These are phyloP conservation scores for Erithacus rubecula DNA, from an alignment of 2,797 vertebrate species.

Conservation along the genomic window DNA sequence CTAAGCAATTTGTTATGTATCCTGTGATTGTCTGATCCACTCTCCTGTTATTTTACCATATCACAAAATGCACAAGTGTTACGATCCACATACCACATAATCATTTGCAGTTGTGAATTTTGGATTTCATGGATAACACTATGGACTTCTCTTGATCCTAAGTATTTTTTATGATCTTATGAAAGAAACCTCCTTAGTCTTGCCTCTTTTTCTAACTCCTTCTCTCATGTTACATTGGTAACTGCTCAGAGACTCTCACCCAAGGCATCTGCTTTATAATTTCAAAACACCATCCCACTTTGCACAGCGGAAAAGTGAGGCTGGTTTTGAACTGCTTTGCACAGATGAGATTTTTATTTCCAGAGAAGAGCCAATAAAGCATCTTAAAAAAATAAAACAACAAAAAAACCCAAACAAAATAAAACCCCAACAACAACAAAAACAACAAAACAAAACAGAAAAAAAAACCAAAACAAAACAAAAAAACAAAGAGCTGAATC, in stretches of 20 bases:
- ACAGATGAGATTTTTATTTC: neutral
- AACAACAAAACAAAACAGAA: too few relatives aligned
- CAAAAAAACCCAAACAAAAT: too few relatives aligned
- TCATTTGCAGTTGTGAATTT: neutral
- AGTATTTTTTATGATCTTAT: neutral
- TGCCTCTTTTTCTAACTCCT: neutral
- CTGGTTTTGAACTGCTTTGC: neutral
- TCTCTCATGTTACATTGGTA: neutral
- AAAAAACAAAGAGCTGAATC: neutral
- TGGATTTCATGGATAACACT: neutral
- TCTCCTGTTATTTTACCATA: neutral
- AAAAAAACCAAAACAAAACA: neutral
- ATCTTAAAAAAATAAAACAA: neutral
- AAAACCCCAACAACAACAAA: too few relatives aligned
- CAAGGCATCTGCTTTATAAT: neutral
- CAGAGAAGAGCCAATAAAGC: neutral
- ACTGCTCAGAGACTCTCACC: neutral
- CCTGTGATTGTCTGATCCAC: neutral
- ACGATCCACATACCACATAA: accelerated
- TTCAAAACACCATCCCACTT: neutral
- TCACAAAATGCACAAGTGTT: neutral
- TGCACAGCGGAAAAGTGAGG: neutral
- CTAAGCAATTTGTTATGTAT: neutral
- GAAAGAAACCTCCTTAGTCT: neutral
- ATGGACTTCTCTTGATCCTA: neutral